Evolutionary conservation across 2,888 invertebrate genomes (phyloP).

Genomic region (Acrobasis consociella): DNA sequence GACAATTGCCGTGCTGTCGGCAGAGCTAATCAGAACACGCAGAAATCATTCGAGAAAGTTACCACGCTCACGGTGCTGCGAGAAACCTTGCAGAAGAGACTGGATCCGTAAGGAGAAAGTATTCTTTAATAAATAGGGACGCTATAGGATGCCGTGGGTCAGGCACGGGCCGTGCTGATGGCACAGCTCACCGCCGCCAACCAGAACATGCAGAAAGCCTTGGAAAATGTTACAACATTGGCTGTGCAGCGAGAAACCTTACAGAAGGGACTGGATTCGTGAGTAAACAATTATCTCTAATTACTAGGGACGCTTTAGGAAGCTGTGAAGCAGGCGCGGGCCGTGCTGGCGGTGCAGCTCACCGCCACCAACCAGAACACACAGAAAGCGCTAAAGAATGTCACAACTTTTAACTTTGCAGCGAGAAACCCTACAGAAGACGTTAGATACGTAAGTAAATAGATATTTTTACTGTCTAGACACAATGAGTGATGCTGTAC

Average conservation of each 20-base stretch:
- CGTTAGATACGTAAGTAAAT: too few relatives aligned
- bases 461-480: too few relatives aligned
- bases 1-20: not conserved
- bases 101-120: slow-evolving; percentile 51
- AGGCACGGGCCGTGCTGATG: slow-evolving; percentile 37
- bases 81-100: slow-evolving; percentile 67
- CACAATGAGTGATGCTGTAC: too few relatives aligned
- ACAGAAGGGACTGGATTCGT: slow-evolving; percentile 67
- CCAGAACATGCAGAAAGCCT: too few relatives aligned
- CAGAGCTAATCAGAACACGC: not conserved
- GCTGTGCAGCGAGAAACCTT: slow-evolving; percentile 50
- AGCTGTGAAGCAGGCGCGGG: too few relatives aligned
- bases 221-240: slow-evolving; percentile 57
- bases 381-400: too few relatives aligned
- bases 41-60: slow-evolving; percentile 50
- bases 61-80: slow-evolving; percentile 71
- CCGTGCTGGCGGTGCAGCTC: too few relatives aligned
- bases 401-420: slow-evolving; percentile 43
- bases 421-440: slow-evolving; percentile 68
- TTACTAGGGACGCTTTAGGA: too few relatives aligned
- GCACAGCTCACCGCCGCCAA: slow-evolving; percentile 34
- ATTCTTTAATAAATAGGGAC: slow-evolving; percentile 25
- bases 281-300: slow-evolving; percentile 7
- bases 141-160: slow-evolving; percentile 41
- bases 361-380: too few relatives aligned